Evolutionary conservation across 2,888 invertebrate species (phyloP), one percentile per base, ranked within the genome.

Genomic region (Megamerina dolium): DNA sequence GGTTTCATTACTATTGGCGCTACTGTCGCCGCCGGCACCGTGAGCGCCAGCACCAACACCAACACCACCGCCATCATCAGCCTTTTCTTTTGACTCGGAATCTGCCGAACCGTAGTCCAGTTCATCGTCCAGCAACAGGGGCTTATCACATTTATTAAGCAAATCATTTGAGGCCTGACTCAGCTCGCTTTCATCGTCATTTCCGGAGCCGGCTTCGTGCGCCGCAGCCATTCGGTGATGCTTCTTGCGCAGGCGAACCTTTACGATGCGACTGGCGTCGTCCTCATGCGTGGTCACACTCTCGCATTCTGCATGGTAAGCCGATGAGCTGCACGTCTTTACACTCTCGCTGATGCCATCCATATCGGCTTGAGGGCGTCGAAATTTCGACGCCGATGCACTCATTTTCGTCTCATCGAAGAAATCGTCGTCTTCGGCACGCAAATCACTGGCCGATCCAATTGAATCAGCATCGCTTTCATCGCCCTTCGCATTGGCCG

Each of bases 81-180:
- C 16, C 14, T 50, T 48, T 26, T 40, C 34, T 35, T 56, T 57
- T 0, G 54, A 55, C 45, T 59, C 59, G 21, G 56, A 57, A 21
- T 70, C 66, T 16, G 70, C 75, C 23, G 73, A 74, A 18, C 81
- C 80, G 2, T 78, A 78, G 55, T 83, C 83, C n/a, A 86, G 66
- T 57, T 87, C 87, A 63, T 87, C 86, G 59, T 87, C 87, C 42
- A 86, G 75, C 4, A 88, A 64, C 29, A 88, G 66, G 2, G 87
- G 87, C 52, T 79, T 79, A 49, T 84, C 85, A 1, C 86, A 87
- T 54, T 82, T 82, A 63, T 85, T 85, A 1, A 85, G 80, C 5
- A 85, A 79, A 48, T 85, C 80, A 46, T 60, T 66, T 21, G 69
- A 70, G 3, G 63, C 60, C 27, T 70, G 67, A 45, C 70, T 71